Percentiles rank a stretch among this genome's conserved stretches.
Evolutionary conservation across 64 coral and sea anemone genomes (phyloP).

Genomic region (Stichodactyla helianthus): DNA sequence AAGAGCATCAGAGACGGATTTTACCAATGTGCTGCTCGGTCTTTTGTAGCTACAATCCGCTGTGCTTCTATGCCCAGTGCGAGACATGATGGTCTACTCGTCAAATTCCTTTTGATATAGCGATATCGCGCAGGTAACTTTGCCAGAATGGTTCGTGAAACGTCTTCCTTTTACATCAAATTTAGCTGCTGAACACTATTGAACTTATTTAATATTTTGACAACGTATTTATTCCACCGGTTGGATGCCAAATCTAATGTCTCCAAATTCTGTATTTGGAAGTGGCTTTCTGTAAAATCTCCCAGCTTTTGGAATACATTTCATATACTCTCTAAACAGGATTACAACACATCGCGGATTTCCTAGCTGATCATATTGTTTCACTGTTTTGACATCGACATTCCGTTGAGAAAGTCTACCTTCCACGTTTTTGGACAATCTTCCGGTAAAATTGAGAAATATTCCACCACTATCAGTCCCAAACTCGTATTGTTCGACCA

Average conservation of each 20-base stretch:
- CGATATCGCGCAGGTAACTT: background rate
- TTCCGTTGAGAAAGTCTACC: background rate
- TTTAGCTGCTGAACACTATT: constrained; percentile 14
- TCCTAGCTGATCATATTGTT: background rate
- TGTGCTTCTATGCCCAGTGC: too few species aligned
- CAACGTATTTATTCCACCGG: too few species aligned
- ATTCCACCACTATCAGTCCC: too few species aligned
- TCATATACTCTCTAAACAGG: background rate
- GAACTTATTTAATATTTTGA: constrained; percentile 18
- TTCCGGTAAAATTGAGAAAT: too few species aligned
- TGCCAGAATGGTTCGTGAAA: background rate
- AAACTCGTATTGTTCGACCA: background rate
- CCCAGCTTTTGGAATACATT: constrained; percentile 7
- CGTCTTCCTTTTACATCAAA: constrained; percentile 6
- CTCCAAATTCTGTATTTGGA: too few species aligned
- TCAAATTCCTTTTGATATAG: too few species aligned
- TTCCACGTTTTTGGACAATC: background rate
- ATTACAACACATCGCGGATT: constrained; percentile 1
- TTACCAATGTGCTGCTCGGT: too few species aligned
- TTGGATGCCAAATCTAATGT: too few species aligned
- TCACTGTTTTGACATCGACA: background rate
- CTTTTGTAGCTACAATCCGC: too few species aligned
- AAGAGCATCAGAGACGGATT: background rate
- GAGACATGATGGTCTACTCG: too few species aligned
- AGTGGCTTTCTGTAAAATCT: background rate